These are phyloP conservation scores for Martes martes DNA, from an alignment of 2,113 vertebrate genomes.

Conservation along the genomic window DNA sequence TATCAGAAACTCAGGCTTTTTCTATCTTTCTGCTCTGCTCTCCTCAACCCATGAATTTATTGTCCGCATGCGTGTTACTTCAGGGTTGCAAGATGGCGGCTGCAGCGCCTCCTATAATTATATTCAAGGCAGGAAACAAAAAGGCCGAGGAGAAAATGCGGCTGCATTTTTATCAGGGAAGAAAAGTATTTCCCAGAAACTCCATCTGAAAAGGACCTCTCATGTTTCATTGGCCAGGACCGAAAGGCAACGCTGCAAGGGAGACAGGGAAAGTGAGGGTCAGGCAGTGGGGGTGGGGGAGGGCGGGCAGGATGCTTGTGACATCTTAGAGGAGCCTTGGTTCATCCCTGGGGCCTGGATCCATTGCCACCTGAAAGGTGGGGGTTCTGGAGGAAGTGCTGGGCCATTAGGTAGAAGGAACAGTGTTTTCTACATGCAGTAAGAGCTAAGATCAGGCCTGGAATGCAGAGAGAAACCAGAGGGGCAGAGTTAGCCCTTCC, in stretches of 20 bases:
- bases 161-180: not conserved
- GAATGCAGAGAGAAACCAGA: not conserved
- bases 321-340: not conserved
- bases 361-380: not conserved
- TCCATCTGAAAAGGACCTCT: not conserved
- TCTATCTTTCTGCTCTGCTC: not conserved
- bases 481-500: not conserved
- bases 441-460: not conserved
- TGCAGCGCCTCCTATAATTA: not conserved
- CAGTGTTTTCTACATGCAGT: not conserved
- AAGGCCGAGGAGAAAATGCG: not conserved
- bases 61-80: not conserved
- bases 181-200: not conserved
- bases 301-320: not conserved
- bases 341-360: not conserved
- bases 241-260: not conserved
- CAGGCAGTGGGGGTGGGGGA: fast-evolving
- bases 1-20: not conserved
- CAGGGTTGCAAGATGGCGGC: not conserved
- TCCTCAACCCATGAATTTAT: not conserved
- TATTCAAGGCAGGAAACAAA: not conserved
- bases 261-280: not conserved
- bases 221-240: not conserved
- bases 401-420: not conserved
- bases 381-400: not conserved